Conservation (phyloP, 2,888 invertebrate genomes). For the Drosophila macrothrix region DNA sequence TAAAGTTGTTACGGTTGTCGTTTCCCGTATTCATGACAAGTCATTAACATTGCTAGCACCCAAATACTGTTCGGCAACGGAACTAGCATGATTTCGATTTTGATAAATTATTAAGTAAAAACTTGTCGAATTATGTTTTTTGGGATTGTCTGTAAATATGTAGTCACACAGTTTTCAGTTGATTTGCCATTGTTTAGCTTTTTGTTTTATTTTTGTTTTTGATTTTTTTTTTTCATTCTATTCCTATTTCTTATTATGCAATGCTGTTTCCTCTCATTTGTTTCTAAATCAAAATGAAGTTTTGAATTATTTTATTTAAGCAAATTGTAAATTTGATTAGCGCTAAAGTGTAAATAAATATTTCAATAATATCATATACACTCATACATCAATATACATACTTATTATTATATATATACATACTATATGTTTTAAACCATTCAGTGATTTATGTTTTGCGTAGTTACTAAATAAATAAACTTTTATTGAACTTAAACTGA, state of each 20-base stretch:
- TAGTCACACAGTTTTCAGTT: slow-evolving; percentile 74
- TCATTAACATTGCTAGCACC: slow-evolving; percentile 53
- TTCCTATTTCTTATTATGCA: slow-evolving; percentile 43
- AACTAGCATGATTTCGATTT: slow-evolving; percentile 47
- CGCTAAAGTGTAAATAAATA: slow-evolving; percentile 77
- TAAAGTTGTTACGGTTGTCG: slow-evolving; percentile 29
- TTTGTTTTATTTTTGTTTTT: slow-evolving; percentile 56
- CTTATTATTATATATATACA: slow-evolving; percentile 59
- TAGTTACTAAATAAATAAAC: slow-evolving; percentile 78
- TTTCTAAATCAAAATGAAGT: slow-evolving; percentile 66
- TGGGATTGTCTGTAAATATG: slow-evolving; percentile 76
- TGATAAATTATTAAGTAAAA: slow-evolving; percentile 56
- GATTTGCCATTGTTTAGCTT: slow-evolving; percentile 71
- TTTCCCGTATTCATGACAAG: slow-evolving; percentile 65
- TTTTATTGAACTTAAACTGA: slow-evolving; percentile 66
- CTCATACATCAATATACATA: slow-evolving; percentile 72
- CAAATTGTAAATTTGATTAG: slow-evolving; percentile 79
- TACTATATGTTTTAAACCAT: slow-evolving; percentile 63
- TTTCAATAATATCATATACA: slow-evolving; percentile 76
- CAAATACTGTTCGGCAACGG: slow-evolving; percentile 41
- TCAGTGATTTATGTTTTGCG: slow-evolving; percentile 67
- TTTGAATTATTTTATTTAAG: slow-evolving; percentile 71
- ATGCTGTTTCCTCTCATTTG: slow-evolving; percentile 70
- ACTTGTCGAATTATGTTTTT: slow-evolving; percentile 56
- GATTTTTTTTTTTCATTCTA: slow-evolving; percentile 42